Evolutionary conservation across 2,888 invertebrate species (phyloP).

Genomic region (Dione vanillae): DNA sequence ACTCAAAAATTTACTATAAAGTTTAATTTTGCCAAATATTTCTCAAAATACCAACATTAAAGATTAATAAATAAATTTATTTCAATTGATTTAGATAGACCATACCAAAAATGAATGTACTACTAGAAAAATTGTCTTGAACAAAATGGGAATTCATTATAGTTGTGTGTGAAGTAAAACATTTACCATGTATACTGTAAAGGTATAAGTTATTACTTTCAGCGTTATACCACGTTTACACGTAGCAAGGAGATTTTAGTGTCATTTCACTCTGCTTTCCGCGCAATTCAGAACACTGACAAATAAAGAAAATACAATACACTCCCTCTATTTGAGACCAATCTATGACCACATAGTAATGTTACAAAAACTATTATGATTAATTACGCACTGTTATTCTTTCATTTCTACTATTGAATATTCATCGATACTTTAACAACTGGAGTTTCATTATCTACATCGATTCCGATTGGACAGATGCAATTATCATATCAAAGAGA

Average conservation of each 20-base stretch:
- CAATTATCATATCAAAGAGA: slow-evolving; percentile 41
- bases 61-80: too few relatives aligned
- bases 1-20: too few relatives aligned
- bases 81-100: too few relatives aligned
- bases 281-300: neutral
- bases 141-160: too few relatives aligned
- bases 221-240: neutral
- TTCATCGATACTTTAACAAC: slow-evolving; percentile 42
- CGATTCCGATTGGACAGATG: slow-evolving; percentile 38
- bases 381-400: slow-evolving; percentile 33
- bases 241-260: neutral
- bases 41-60: too few relatives aligned
- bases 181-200: too few relatives aligned
- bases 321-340: too few relatives aligned
- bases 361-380: slow-evolving; percentile 19
- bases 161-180: too few relatives aligned
- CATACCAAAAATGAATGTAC: too few relatives aligned
- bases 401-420: slow-evolving; percentile 42
- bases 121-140: too few relatives aligned
- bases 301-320: neutral
- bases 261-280: neutral
- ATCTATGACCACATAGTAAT: neutral
- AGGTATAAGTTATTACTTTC: neutral
- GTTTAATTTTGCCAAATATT: too few relatives aligned
- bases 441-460: slow-evolving; percentile 40